Conservation (phyloP, 2,888 invertebrate genomes). For the Drosophila neotestacea region DNA sequence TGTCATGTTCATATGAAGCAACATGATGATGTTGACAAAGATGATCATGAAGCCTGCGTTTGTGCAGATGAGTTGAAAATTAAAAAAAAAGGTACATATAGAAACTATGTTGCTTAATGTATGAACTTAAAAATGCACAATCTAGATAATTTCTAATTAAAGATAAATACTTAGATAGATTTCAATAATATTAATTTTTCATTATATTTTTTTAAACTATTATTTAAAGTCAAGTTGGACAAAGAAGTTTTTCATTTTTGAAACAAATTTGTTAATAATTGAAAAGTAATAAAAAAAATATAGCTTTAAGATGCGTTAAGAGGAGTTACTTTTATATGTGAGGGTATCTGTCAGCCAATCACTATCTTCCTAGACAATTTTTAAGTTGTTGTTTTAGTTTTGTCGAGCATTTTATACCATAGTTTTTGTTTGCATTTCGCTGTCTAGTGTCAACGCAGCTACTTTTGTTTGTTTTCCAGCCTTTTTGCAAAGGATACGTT, state of each 20-base stretch:
- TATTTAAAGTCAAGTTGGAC: not conserved
- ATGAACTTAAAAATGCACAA: not conserved
- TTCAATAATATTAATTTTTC: not conserved
- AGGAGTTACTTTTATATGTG: not conserved
- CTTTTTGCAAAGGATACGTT: constrained; percentile 46
- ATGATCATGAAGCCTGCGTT: constrained; percentile 51
- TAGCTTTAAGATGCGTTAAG: not conserved
- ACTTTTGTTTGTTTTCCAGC: constrained; percentile 48
- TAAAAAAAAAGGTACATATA: constrained; percentile 12
- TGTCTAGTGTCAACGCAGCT: constrained; percentile 65
- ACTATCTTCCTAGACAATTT: not conserved
- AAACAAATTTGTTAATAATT: not conserved
- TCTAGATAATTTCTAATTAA: too few relatives aligned
- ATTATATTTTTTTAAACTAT: not conserved
- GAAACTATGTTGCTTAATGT: constrained; percentile 3
- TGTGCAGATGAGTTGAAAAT: constrained; percentile 66
- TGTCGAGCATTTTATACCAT: constrained; percentile 46
- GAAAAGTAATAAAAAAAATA: not conserved
- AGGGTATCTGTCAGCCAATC: not conserved
- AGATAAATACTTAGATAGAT: not conserved
- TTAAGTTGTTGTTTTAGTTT: constrained; percentile 56
- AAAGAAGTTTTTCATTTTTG: too few relatives aligned
- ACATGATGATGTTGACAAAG: constrained; percentile 23
- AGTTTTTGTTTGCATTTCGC: constrained; percentile 54
- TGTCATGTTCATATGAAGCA: constrained; percentile 9